These are phyloP conservation scores for Corbicula japonica DNA, from an alignment of 2,888 invertebrate species.

Conservation along the genomic window DNA sequence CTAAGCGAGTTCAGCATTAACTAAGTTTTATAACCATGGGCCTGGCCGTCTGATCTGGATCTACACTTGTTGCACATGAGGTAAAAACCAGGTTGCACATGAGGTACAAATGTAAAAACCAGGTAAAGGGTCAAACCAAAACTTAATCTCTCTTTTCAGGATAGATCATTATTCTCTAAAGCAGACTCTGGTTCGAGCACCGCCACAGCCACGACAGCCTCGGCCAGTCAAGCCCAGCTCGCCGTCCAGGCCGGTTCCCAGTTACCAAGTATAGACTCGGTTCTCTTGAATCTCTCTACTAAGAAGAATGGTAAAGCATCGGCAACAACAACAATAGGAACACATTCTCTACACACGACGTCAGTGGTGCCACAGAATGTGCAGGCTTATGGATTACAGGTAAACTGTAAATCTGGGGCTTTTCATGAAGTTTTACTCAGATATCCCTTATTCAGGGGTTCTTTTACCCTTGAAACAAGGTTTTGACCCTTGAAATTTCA, in stretches of 20 bases:
- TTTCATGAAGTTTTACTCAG: no score
- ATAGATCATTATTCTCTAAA: constrained; percentile 43
- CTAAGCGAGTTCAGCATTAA: no score
- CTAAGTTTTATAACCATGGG: no score
- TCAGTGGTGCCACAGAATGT: constrained; percentile 29
- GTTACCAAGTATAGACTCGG: constrained; percentile 66
- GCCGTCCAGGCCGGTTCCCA: constrained; percentile 41
- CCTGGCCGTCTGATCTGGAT: no score
- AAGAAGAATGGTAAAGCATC: constrained; percentile 51
- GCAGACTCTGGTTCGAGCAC: constrained; percentile 44
- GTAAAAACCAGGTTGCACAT: no score
- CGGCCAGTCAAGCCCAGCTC: constrained; percentile 18
- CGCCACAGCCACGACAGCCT: constrained; percentile 34
- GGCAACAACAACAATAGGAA: constrained; percentile 10
- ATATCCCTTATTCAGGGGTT: no score
- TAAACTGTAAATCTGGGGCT: constrained; percentile 18
- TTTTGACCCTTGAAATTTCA: no score
- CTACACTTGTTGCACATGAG: no score
- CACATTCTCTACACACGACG: background rate
- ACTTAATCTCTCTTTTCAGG: constrained; percentile 20
- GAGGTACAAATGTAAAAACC: background rate
- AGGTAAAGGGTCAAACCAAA: background rate
- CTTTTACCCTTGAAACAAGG: no score
- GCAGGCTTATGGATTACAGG: constrained; percentile 63
- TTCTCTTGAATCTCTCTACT: constrained; percentile 62